A percentile compares a stretch with the other conserved stretches of the same genome.
Evolutionary conservation across 2,888 invertebrate species (phyloP).

Genomic region (Tromatobia lineatoria): DNA sequence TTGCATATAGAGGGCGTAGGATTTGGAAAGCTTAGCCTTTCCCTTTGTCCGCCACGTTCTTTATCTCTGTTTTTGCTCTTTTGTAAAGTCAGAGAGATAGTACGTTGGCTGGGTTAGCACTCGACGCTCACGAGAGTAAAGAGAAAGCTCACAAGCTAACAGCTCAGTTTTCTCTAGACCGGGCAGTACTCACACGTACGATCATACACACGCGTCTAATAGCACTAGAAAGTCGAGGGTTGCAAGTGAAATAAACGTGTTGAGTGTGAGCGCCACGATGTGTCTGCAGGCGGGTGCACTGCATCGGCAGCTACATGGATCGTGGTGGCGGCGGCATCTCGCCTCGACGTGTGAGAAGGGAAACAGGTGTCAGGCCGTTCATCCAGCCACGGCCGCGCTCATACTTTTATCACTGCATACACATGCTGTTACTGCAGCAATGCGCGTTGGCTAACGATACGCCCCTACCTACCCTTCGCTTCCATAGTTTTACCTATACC

Average conservation of each 20-base stretch:
- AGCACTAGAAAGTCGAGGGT: conserved; percentile 45
- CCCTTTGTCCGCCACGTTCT: conserved; percentile 10
- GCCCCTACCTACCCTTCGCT: conserved; percentile 16
- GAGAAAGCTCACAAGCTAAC: conserved; percentile 25
- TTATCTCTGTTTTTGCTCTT: conserved; percentile 9
- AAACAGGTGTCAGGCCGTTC: conserved; percentile 59
- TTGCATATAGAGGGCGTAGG: neutral
- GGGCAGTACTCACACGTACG: conserved; percentile 7
- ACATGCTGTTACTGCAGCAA: neutral
- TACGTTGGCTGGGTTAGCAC: conserved; percentile 29
- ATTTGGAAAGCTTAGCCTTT: conserved; percentile 19
- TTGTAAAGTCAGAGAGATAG: conserved; percentile 19
- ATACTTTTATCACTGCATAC: conserved; percentile 33
- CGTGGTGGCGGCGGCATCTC: conserved; percentile 34
- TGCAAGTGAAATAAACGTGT: conserved; percentile 48
- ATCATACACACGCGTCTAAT: conserved; percentile 28
- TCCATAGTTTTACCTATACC: conserved; percentile 21
- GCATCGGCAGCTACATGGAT: conserved; percentile 39
- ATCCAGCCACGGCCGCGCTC: conserved; percentile 29
- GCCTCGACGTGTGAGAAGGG: conserved; percentile 43
- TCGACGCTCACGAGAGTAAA: conserved; percentile 41
- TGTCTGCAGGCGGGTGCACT: conserved; percentile 47
- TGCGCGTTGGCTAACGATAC: neutral
- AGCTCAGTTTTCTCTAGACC: conserved; percentile 37
- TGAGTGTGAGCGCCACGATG: conserved; percentile 36